Base-by-base conservation (phyloP, 2,888 invertebrate species). In the Iselma pallidipennis region DNA sequence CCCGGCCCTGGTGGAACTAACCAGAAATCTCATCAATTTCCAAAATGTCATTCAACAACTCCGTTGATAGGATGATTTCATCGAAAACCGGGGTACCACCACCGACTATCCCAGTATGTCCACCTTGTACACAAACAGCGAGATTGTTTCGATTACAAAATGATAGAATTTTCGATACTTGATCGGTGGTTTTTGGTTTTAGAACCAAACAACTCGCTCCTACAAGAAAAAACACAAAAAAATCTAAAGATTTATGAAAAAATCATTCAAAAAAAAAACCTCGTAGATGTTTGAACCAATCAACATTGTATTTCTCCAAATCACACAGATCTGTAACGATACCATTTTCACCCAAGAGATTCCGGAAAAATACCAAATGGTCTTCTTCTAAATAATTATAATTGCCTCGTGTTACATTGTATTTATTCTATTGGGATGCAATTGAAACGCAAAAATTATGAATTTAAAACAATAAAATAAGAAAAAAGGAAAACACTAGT, bases 41-140 rank as follows among this genome's bases (percentile, higher is more conserved):
- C 49, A 93, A 86, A 57, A 98, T 88, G 74, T 91, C 85, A 80
- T 97, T 94, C 89, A 99, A 91, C 5, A 92, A 85, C 58, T 88
- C 86, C 64, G 92, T 88, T 25, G 92, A 95, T 5, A 99, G 75
- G 0, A 99, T 88, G 57, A 98, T 89, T 85, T 99, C 98, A 82
- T 99, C 98, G 82, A 95, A 96, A 5, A 98, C 94, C 0, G 98
- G 98, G 3, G 96, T 94, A 48, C 94, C 92, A 0, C 97, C 98
- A 3, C 97, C 97, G 1, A 96, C 96, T 12, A 98, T 83, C 0
- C 98, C 94, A 0, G 96, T 97, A 80, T 96, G 96, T 12, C 96
- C 96, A 31, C 94, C 94, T 81, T 96, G 95, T 0, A 97, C 95
- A 75, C 95, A 95, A 10, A 99, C 91, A 0, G 98, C 97, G 57